Evolutionary conservation across 2,888 invertebrate genomes (phyloP).

Genomic region (Drosophila mulleri): DNA sequence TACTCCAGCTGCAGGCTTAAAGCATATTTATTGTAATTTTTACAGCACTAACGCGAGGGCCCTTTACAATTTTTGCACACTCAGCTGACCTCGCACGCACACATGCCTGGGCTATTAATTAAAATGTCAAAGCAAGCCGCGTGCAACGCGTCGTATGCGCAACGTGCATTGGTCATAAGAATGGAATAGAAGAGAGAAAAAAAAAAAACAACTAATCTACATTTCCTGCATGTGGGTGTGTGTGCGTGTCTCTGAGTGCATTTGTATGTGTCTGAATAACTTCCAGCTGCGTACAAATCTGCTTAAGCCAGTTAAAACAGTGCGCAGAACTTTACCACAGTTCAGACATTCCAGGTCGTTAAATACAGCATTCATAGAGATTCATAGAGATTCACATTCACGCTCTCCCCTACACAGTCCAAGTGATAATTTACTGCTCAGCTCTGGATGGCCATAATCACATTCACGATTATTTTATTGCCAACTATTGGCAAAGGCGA

Average conservation of each 20-base stretch:
- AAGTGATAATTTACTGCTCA: slow-evolving; percentile 5
- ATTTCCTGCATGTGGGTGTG: slow-evolving; percentile 27
- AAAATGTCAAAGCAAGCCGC: slow-evolving; percentile 48
- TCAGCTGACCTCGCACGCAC: slow-evolving; percentile 12
- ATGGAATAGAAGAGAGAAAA: background rate
- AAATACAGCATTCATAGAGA: background rate
- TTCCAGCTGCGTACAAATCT: background rate
- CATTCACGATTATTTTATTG: slow-evolving; percentile 4
- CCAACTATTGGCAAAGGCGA: background rate
- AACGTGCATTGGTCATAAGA: slow-evolving; percentile 28
- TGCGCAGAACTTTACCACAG: background rate
- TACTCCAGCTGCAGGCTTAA: slow-evolving; percentile 16
- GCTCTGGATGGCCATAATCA: slow-evolving; percentile 2
- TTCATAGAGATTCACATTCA: background rate
- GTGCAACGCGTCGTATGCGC: slow-evolving; percentile 51
- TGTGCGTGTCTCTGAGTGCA: background rate
- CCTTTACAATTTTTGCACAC: slow-evolving; percentile 27
- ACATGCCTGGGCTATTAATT: slow-evolving; percentile 54
- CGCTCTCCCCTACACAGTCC: background rate
- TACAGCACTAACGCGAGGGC: slow-evolving; percentile 10
- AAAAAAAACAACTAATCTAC: slow-evolving; percentile 46
- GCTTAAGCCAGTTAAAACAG: slow-evolving; percentile 6
- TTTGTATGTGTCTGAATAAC: background rate
- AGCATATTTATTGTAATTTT: slow-evolving; percentile 50
- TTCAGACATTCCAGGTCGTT: background rate